Conservation (phyloP, 2,888 invertebrate genomes). For the Microctonus aethiopoides region DNA sequence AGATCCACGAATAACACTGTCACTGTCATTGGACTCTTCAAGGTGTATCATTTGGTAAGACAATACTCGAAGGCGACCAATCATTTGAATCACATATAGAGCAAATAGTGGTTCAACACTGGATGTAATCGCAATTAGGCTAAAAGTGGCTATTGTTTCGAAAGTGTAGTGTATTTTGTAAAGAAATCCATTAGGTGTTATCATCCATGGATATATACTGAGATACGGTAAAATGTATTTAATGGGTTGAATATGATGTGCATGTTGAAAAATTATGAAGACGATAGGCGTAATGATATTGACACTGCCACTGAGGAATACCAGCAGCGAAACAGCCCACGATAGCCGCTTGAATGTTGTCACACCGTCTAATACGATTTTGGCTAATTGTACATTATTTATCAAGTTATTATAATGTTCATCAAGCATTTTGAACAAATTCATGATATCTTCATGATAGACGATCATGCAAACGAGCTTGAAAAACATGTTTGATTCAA, state of each 20-base stretch:
- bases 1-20: conserved; percentile 36
- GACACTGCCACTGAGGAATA: neutral
- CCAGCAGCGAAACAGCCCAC: neutral
- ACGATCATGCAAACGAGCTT: conserved; percentile 26
- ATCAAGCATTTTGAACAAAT: conserved; percentile 29
- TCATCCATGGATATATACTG: conserved; percentile 43
- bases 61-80: conserved; percentile 45
- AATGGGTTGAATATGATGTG: conserved; percentile 21
- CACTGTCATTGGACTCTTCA: conserved; percentile 27
- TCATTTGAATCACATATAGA: conserved; percentile 48
- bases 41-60: conserved; percentile 34
- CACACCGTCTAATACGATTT: neutral
- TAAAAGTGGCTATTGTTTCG: conserved; percentile 32
- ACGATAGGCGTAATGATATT: conserved; percentile 35
- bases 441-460: conserved; percentile 17
- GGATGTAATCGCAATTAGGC: conserved; percentile 33
- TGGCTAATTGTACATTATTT: neutral
- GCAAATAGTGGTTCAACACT: conserved; percentile 49
- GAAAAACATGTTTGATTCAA: neutral
- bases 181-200: conserved; percentile 31
- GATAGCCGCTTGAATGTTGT: neutral
- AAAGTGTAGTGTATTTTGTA: conserved; percentile 43
- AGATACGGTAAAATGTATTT: conserved; percentile 40
- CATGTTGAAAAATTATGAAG: conserved; percentile 27
- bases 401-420: neutral